Conservation (phyloP, 2,797 vertebrate genomes). For the Coregonus ussuriensis region DNA sequence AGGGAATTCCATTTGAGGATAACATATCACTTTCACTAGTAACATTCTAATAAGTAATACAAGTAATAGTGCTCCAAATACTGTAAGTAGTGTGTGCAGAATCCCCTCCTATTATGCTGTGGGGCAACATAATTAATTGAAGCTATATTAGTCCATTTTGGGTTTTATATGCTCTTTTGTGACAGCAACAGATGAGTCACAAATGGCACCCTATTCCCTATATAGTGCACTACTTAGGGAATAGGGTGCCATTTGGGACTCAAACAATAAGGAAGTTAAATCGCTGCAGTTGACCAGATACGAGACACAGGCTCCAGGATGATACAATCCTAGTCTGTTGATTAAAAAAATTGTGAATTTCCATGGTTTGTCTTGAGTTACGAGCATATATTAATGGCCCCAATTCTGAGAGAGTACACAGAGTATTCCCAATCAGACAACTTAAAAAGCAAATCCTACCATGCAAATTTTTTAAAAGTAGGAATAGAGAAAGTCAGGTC, state of each 20-base stretch:
- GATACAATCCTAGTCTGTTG: not conserved
- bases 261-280: not conserved
- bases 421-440: too few species aligned
- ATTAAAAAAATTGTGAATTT: not conserved
- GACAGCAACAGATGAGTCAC: not conserved
- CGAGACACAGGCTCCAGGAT: not conserved
- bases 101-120: not conserved
- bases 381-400: not conserved
- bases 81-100: not conserved
- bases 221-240: not conserved
- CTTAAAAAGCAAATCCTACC: not conserved
- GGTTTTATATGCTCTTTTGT: not conserved
- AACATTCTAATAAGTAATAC: not conserved
- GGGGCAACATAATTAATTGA: not conserved
- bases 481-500: not conserved
- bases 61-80: not conserved
- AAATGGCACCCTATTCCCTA: too few species aligned
- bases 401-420: not conserved
- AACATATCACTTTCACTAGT: not conserved
- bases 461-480: not conserved
- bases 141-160: not conserved
- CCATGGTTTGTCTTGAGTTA: not conserved
- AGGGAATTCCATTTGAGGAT: slow-evolving; percentile 1
- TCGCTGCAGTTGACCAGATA: not conserved
- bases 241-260: not conserved